Base-by-base conservation (phyloP, 2,113 vertebrate genomes). In the Serilophus lunatus region DNA sequence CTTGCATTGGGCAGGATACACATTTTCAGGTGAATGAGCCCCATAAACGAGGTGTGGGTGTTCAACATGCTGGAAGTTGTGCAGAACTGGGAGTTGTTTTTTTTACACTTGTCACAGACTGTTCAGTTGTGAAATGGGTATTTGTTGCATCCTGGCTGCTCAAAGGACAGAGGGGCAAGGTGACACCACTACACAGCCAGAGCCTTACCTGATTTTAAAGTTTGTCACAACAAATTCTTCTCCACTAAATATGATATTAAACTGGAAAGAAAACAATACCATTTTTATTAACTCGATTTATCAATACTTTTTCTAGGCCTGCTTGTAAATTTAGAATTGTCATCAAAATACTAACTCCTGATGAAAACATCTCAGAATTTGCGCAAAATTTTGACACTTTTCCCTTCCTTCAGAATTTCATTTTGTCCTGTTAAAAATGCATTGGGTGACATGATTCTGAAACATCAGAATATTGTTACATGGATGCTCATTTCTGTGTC, bases 201-300 rank as follows among this genome's bases (percentile, higher is more conserved):
- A 86, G 70, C 66, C 95, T 89, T 95, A 98, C 97, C 92, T 95
- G 92, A 64, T 68, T 88, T 86, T 77, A 66, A 97, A 72, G 65
- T 96, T 86, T 59, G 90, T 82, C 94, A 97, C 50, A 51, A 47
- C 33, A 89, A 97, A 96, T 75, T 95, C 94, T 74, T 92, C 93
- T 54, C 92, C 77, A 17, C 50, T 40, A 84, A 97, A 97, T 71
- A 93, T 13, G 72, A 78, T 51, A 42, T 71, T 80, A 70, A 98
- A 91, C 98, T 98, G 95, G 59, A 96, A 95, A 92, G 88, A 77
- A 94, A 63, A 71, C 47, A 94, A 3, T 2, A 61, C 53, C 16
- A 25, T 63, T 79, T 80, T 90, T 59, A 82, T 61, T 83, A 88
- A 71, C 28, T 78, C 56, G 64, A 31, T 71, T 35, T 50, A 81